Evolutionary conservation across 2,888 invertebrate species (phyloP), one percentile per base, ranked within the genome.

Genomic region (Xanthorhoe designata): DNA sequence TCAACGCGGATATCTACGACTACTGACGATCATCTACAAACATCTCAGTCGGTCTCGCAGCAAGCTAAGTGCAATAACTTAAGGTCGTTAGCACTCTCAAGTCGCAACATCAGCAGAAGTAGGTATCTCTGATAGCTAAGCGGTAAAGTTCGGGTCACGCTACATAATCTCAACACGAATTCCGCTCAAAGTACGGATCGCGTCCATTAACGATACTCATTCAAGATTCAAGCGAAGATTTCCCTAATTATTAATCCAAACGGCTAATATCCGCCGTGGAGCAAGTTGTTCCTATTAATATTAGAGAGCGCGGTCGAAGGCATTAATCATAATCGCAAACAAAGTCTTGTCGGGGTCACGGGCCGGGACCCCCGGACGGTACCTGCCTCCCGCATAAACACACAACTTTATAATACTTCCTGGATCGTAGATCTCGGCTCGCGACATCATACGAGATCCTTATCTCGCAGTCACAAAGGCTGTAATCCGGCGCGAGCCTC

Each of bases 201-300:
- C 63, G 47, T 67, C 60, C 63, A 67, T 67, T 63, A 67, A 55
- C 63, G 63, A 63, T 63, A 60, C 56, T 63, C 67, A 63, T 67
- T 67, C 19, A 63, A 67, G 59, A 66, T 66, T 62, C 62, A 59
- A 59, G 62, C 45, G 47, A 56, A 60, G 67, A 67, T 63, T 63
- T 63, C 67, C 51, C 56, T 52, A 57, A 65, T 65, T 61, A 65
- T 65, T 56, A 65, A 65, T 61, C 61, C 61, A 15, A 63, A 56
- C 60, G 60, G 63, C 60, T 62, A 66, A 66, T 66, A 66, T 62
- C 66, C 66, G 54, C 50, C 50, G 59, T 35, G 54, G 50, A 54
- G 66, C 66, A 19, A 62, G 45, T 53, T 58, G 57, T 58, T 57
- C 47, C 9, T 18, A 52, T 49, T 35, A 47, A 38, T 53, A 54